Evolutionary conservation across 2,888 invertebrate species (phyloP).

Genomic region (Tiliacea aurago): DNA sequence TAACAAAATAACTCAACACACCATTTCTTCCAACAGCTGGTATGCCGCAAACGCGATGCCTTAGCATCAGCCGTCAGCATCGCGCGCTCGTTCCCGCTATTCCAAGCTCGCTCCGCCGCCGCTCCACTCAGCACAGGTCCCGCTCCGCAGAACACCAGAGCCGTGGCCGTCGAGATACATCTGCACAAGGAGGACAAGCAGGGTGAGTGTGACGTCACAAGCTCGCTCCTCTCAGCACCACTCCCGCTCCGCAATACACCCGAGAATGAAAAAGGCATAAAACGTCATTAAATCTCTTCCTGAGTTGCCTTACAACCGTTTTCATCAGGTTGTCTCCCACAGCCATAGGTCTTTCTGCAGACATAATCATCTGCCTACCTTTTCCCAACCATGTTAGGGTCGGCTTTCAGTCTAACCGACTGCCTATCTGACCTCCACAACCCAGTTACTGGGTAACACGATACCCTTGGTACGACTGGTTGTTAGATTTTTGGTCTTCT

Average conservation of each 20-base stretch:
- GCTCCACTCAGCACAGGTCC: conserved; percentile 70
- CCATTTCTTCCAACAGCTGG: conserved; percentile 87
- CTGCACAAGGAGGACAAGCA: conserved; percentile 74
- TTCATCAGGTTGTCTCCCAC: too few relatives aligned
- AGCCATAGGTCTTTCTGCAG: too few relatives aligned
- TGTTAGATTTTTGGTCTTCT: too few relatives aligned
- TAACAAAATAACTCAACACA: not conserved
- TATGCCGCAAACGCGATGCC: conserved; percentile 94
- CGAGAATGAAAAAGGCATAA: too few relatives aligned
- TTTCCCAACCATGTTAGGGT: too few relatives aligned
- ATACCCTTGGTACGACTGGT: too few relatives aligned
- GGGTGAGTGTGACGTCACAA: conserved; percentile 67
- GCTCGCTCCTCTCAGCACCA: not conserved
- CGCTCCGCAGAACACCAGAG: conserved; percentile 67
- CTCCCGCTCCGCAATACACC: not conserved
- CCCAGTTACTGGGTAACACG: too few relatives aligned
- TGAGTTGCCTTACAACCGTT: too few relatives aligned
- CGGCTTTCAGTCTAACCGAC: too few relatives aligned
- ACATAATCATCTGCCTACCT: too few relatives aligned
- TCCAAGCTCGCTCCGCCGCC: conserved; percentile 82
- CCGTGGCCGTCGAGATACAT: conserved; percentile 79
- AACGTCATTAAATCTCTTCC: not conserved
- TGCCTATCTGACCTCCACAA: too few relatives aligned
- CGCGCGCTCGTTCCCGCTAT: conserved; percentile 95
- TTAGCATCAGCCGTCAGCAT: conserved; percentile 95